These are phyloP conservation scores for Rhimphoctona megacephalus DNA, from an alignment of 2,888 invertebrate species.

Conservation along the genomic window DNA sequence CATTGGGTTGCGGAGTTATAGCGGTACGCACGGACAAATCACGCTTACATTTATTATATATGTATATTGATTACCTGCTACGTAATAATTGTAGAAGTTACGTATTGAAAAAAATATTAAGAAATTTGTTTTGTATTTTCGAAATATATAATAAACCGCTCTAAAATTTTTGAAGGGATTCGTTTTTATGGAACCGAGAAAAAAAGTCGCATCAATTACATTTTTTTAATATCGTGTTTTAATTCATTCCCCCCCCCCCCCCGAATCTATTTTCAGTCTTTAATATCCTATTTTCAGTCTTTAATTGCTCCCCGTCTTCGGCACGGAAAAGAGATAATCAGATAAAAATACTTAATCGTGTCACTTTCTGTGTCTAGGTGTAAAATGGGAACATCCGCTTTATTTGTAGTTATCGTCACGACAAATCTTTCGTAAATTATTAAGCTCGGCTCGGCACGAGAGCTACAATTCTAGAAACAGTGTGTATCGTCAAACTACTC, in stretches of 20 bases:
- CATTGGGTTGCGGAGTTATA: too few species aligned
- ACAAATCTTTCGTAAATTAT: constrained; percentile 67
- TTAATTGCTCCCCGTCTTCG: too few species aligned
- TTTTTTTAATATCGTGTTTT: not conserved
- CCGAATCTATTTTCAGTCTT: not conserved
- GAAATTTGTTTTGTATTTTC: too few species aligned
- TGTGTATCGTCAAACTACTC: not conserved
- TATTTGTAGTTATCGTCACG: constrained; percentile 50
- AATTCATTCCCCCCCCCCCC: too few species aligned
- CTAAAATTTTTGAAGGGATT: too few species aligned
- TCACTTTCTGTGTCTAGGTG: not conserved
- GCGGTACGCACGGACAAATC: too few species aligned
- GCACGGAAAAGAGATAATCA: not conserved
- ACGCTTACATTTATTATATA: too few species aligned
- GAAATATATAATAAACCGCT: too few species aligned
- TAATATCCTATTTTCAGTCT: not conserved
- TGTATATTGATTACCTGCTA: too few species aligned
- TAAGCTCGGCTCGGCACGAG: constrained; percentile 56
- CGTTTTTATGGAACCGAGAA: not conserved
- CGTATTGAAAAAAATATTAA: too few species aligned
- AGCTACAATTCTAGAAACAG: not conserved
- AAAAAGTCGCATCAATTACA: not conserved
- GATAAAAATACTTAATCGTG: constrained; percentile 30
- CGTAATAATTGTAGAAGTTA: too few species aligned
- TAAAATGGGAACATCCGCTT: constrained; percentile 25